Evolutionary conservation across 2,797 vertebrate genomes (phyloP), one percentile per base, ranked within the genome.

Genomic region (Fistularia commersonii): DNA sequence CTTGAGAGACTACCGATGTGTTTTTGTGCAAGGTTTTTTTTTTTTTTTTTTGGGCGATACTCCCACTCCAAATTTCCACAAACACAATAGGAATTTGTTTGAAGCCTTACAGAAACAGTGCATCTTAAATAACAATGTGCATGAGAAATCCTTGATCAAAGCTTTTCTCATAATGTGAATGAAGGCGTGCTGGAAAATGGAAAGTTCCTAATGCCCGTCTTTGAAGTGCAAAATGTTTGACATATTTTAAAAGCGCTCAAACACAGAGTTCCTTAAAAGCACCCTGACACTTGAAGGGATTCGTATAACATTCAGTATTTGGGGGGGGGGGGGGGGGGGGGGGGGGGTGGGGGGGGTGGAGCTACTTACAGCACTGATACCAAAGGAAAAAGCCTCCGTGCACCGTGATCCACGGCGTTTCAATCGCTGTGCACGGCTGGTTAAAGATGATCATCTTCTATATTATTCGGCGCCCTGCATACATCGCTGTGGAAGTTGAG

Each of bases 221-320:
- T 75, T 82, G 76, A 86, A 80, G 68, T 68, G 52, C 15, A 64
- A 70, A 69, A 69, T 76, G 59, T 67, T 72, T 69, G 75, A 82
- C 77, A 67, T 42, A 62, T 71, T 77, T 69, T 35, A 37, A 48
- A 63, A 56, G 5, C 42, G n/a, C 63, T 69, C 33, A 59, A 57
- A 65, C 51, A 48, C 36, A 32, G 53, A 53, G 35, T 72, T 83
- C 65, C 55, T 67, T 61, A 71, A 72, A 66, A 69, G 63, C 54
- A 52, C 23, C 15, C 8, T 33, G 41, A 61, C 41, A 51, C 41
- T 32, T 54, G 45, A 14, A 15, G 64, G 49, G 53, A 68, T 55
- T 66, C 69, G 53, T 68, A 44, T 66, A 31, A 11, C 44, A 54
- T 60, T 64, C n/a, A n/a, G n/a, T n/a, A n/a, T n/a, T n/a, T n/a